Conservation (phyloP, 2,113 vertebrate genomes). For the Rutilus rutilus region DNA sequence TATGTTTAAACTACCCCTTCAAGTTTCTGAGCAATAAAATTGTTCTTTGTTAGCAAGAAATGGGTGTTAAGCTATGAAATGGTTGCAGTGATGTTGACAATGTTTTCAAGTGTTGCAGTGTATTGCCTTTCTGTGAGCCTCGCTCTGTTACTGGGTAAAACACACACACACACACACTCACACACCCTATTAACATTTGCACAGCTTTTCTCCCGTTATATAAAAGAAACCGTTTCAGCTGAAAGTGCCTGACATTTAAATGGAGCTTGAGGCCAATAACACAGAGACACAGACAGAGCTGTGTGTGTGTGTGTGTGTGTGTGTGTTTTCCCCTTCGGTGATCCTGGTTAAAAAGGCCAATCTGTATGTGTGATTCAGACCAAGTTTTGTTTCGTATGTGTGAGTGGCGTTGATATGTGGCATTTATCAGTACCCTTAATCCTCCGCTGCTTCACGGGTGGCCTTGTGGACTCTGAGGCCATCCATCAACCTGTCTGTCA, state of each 20-base stretch:
- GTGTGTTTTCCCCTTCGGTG: slow-evolving; percentile 18
- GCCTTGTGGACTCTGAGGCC: slow-evolving; percentile 36
- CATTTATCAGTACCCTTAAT: slow-evolving; percentile 51
- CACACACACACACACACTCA: not conserved
- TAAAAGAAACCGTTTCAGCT: slow-evolving; percentile 34
- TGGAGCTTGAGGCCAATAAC: slow-evolving; percentile 42
- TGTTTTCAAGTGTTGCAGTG: not conserved
- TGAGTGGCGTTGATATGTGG: slow-evolving; percentile 22
- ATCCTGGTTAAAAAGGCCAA: slow-evolving; percentile 34
- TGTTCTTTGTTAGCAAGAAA: not conserved
- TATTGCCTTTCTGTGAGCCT: not conserved
- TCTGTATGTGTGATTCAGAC: slow-evolving; percentile 24
- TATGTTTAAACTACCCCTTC: too few species aligned
- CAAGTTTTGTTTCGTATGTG: slow-evolving; percentile 5
- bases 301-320: slow-evolving; percentile 1
- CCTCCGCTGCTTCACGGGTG: not conserved
- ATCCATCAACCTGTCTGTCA: slow-evolving; percentile 51
- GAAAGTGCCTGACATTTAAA: slow-evolving; percentile 46
- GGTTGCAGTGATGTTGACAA: not conserved
- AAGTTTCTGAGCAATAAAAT: not conserved
- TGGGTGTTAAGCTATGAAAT: not conserved
- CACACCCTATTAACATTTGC: slow-evolving; percentile 28
- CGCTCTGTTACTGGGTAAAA: not conserved
- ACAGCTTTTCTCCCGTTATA: slow-evolving; percentile 31
- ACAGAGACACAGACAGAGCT: not conserved